phyloP scores from a whole-genome alignment of 2,888 invertebrate genomes.

The Drosophila atroscutellata region DNA sequence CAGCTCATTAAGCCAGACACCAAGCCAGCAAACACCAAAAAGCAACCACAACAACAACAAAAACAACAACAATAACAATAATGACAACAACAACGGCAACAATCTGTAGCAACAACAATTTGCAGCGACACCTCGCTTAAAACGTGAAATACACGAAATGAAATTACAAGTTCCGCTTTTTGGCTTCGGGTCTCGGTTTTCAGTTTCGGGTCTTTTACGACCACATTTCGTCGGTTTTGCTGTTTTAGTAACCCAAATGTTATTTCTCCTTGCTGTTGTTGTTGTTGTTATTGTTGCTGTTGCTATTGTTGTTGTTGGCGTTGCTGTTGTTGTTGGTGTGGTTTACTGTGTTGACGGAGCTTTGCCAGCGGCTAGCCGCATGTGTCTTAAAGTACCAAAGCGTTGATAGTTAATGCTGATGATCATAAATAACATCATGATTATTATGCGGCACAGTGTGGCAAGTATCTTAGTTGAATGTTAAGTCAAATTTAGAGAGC shows the following conservation, averaged over 20 bases:
- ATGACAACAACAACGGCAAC: conserved; percentile 24
- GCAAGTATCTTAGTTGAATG: background rate
- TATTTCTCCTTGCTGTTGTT: conserved; percentile 41
- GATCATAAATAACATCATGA: conserved; percentile 46
- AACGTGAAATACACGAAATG: conserved; percentile 76
- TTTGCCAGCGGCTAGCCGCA: conserved; percentile 71
- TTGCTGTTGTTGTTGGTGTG: conserved; percentile 8
- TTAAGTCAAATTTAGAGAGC: too few relatives aligned
- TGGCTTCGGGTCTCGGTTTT: conserved; percentile 41
- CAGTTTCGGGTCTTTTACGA: conserved; percentile 27
- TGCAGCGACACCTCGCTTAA: conserved; percentile 51
- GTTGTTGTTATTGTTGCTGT: background rate
- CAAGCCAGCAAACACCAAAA: conserved; percentile 18
- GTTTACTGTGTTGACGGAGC: conserved; percentile 22
- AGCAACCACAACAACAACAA: conserved; percentile 16
- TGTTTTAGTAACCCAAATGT: conserved; percentile 80
- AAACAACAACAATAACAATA: conserved; percentile 22
- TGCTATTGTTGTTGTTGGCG: background rate
- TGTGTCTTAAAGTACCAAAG: conserved; percentile 74
- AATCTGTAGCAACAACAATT: conserved; percentile 22
- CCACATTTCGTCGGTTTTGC: conserved; percentile 37
- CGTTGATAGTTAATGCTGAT: conserved; percentile 51
- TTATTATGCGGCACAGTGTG: conserved; percentile 45
- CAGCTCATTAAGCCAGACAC: conserved; percentile 70
- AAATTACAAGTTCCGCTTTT: conserved; percentile 79